A percentile compares a stretch with the other conserved stretches of the same genome.
Evolutionary conservation across 2,888 invertebrate species (phyloP).

Genomic region (Diplolepis rosae): DNA sequence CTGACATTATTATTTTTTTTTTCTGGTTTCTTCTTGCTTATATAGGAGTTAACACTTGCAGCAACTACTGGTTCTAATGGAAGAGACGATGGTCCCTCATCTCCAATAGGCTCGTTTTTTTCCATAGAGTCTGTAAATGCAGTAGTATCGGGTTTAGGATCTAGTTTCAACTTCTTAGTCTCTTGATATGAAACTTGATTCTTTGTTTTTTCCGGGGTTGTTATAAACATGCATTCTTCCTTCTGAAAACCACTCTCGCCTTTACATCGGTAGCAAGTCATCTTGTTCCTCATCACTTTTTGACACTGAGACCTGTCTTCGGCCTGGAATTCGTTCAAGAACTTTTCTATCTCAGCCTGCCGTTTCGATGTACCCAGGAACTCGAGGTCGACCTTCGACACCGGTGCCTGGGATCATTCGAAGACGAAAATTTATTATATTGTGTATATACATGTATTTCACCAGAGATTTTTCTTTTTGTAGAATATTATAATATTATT

Average conservation of each 20-base stretch:
- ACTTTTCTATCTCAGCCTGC: slow-evolving; percentile 82
- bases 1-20: slow-evolving; percentile 43
- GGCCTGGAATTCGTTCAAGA: slow-evolving; percentile 83
- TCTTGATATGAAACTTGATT: slow-evolving; percentile 80
- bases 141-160: slow-evolving; percentile 33
- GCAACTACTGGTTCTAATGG: slow-evolving; percentile 49
- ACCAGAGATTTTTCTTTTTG: slow-evolving; percentile 40
- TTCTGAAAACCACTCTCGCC: slow-evolving; percentile 82
- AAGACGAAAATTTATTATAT: not conserved
- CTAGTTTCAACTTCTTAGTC: slow-evolving; percentile 75
- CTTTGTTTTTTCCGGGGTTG: slow-evolving; percentile 79
- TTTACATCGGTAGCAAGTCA: slow-evolving; percentile 85
- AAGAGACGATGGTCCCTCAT: slow-evolving; percentile 65
- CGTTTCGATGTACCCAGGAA: slow-evolving; percentile 59
- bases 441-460: no score
- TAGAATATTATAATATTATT: no score
- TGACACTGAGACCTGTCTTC: slow-evolving; percentile 84
- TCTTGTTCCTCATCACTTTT: slow-evolving; percentile 82
- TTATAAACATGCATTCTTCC: slow-evolving; percentile 87
- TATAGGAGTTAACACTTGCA: slow-evolving; percentile 54
- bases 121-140: slow-evolving; percentile 33
- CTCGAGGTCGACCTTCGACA: slow-evolving; percentile 46
- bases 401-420: slow-evolving; percentile 31
- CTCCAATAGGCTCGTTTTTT: slow-evolving; percentile 50
- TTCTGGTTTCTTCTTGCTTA: slow-evolving; percentile 54